Conservation (phyloP, 2,113 vertebrate genomes). For the Spheniscus mendiculus region DNA sequence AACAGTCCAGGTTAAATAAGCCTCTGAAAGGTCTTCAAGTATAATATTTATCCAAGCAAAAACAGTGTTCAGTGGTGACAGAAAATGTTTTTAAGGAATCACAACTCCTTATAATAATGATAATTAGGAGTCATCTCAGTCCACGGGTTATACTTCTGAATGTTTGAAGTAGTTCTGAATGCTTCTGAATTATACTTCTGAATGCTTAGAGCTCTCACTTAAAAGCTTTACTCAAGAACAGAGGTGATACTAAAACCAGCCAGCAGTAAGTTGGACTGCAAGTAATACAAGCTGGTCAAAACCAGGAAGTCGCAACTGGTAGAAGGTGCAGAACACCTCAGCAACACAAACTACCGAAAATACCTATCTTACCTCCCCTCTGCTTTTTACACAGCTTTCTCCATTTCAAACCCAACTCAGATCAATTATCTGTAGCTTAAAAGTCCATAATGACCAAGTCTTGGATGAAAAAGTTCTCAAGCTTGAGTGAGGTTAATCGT, state of each 20-base stretch:
- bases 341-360: background rate
- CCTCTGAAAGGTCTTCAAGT: background rate
- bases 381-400: background rate
- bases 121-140: background rate
- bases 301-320: background rate
- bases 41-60: background rate
- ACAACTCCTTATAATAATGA: background rate
- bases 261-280: background rate
- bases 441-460: background rate
- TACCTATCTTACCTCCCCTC: background rate
- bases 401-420: background rate
- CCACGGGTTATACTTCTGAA: background rate
- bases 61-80: background rate
- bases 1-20: background rate
- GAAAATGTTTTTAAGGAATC: background rate
- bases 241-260: background rate
- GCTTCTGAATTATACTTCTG: background rate
- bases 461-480: background rate
- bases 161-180: background rate
- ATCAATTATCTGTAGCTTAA: background rate
- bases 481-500: background rate
- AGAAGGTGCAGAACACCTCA: background rate
- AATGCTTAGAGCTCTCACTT: background rate
- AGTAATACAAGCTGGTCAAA: background rate
- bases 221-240: background rate